phyloP scores from a whole-genome alignment of 2,113 vertebrate species.

The Spea multiplicata region DNA sequence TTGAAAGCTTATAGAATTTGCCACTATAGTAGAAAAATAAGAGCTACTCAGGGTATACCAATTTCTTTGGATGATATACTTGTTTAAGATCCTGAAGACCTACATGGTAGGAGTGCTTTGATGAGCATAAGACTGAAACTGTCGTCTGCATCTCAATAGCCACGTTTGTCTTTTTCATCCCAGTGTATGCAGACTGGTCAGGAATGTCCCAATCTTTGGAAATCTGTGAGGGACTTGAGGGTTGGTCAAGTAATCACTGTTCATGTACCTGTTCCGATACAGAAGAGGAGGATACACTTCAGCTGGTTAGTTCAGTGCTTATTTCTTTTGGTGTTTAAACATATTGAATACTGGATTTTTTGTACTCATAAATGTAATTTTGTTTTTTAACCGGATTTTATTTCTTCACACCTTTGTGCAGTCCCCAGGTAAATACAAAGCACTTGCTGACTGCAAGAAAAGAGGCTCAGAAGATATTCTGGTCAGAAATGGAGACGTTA shows the following conservation, averaged over 20 bases:
- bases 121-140: no score
- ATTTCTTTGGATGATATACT: no score
- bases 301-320: slow-evolving; percentile 70
- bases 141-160: no score
- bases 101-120: no score
- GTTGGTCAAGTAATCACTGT: slow-evolving; percentile 72
- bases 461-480: slow-evolving; percentile 73
- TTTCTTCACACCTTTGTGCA: slow-evolving; percentile 46
- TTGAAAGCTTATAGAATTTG: no score
- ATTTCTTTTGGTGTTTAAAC: slow-evolving; percentile 2
- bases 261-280: slow-evolving; percentile 72
- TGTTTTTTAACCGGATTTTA: background rate
- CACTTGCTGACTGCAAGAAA: slow-evolving; percentile 73
- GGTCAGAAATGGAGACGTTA: slow-evolving; percentile 78
- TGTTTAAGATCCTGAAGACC: no score
- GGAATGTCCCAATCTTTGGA: slow-evolving; percentile 75
- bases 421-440: slow-evolving; percentile 80
- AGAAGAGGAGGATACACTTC: slow-evolving; percentile 69
- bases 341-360: no score
- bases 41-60: no score
- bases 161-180: background rate
- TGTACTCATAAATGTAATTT: no score
- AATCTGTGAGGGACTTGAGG: slow-evolving; percentile 74
- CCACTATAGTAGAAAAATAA: no score
- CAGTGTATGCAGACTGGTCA: slow-evolving; percentile 73